Conservation (phyloP, 1,140 invertebrate species). For the Augochlora pura region DNA sequence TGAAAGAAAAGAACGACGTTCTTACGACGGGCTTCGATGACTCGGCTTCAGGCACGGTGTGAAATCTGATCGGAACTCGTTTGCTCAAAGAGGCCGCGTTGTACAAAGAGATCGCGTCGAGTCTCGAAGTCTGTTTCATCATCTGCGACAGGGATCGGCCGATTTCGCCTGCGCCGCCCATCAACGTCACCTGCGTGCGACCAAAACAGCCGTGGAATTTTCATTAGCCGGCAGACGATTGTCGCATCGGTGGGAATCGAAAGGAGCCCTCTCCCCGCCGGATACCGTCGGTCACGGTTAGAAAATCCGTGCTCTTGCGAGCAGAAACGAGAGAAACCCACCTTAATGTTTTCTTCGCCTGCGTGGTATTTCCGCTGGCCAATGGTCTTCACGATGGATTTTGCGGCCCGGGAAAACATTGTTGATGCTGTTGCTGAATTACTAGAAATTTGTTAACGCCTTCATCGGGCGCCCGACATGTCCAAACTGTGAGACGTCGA, state of each 20-base stretch:
- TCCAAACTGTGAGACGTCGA: conserved; percentile 58
- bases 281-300: no score
- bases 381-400: conserved; percentile 65
- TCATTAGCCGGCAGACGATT: neutral
- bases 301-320: no score
- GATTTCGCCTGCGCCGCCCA: conserved; percentile 38
- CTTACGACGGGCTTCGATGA: conserved; percentile 4
- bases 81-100: conserved; percentile 33
- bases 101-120: conserved; percentile 30
- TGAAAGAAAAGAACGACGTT: rapidly evolving
- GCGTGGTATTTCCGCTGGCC: conserved; percentile 51
- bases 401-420: conserved; percentile 71
- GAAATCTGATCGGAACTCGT: neutral
- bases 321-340: conserved; percentile 15
- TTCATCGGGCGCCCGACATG: conserved; percentile 50
- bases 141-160: conserved; percentile 30
- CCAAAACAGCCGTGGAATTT: neutral
- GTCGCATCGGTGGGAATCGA: neutral
- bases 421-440: conserved; percentile 38
- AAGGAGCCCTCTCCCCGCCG: no score
- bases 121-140: conserved; percentile 15
- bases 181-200: conserved; percentile 23
- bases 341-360: conserved; percentile 60
- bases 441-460: conserved; percentile 66
- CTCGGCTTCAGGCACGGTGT: neutral